Base-by-base conservation (phyloP, 2,797 vertebrate genomes). In the Acanthornis magna region DNA sequence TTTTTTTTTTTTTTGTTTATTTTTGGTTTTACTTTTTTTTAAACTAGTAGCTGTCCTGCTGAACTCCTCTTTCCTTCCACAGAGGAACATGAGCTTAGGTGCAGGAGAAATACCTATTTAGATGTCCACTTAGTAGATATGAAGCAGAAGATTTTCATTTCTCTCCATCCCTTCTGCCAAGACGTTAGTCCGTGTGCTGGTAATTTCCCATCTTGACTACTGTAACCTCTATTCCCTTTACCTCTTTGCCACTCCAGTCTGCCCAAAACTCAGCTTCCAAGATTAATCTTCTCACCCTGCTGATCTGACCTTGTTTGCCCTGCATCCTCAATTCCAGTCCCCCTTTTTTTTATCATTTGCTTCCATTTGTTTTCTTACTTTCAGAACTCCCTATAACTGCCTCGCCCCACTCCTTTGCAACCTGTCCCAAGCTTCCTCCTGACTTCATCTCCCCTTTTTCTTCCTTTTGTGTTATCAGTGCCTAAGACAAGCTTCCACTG, bases 111-210 rank as follows among this genome's bases (percentile, higher is more conserved):
- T 96, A 91, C 95, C 97, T 96, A 96, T 96, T 97, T 96, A 97
- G 96, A 97, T 95, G 96, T 96, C 96, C 95, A 96, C 97, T 97
- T 96, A 96, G 96, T 97, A 97, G 96, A 87, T 97, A 96, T 95
- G 97, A 96, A 97, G 96, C 94, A 97, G 96, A 97, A 97, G 97
- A 97, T 96, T 96, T 96, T 97, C 96, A 96, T 97, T 97, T 96
- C 96, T 97, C 96, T 97, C 96, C 97, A 97, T 94, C 93, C 93
- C 93, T 97, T 95, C 97, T 97, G 95, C 96, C 96, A 97, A 97
- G 97, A 96, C 94, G 96, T 96, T 97, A 97, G 96, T 97, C 96
- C 96, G 42, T 95, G 95, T 94, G 91, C 97, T 97, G 96, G 97
- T 97, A 97, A 97, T 97, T 97, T 96, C 96, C 97, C 96, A 90